Evolutionary conservation across 2,888 invertebrate genomes (phyloP), one percentile per base, ranked within the genome.

Genomic region (Polydrusus cervinus): DNA sequence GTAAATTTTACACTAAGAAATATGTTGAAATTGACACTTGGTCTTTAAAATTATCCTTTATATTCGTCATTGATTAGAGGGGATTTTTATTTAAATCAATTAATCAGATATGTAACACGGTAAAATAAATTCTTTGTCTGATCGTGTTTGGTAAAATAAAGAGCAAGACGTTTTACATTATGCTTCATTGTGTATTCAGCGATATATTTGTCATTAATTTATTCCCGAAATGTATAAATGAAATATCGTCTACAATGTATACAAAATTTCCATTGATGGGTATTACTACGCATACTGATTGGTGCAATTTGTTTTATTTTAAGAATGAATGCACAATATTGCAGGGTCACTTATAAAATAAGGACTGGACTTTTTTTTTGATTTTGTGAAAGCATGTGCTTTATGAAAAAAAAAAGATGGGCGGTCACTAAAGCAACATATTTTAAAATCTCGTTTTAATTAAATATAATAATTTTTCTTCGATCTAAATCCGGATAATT

Each of bases 71-170:
- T 53, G 51, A 38, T 18, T 55, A 81, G 82, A 78, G 81, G 82
- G 82, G 80, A 72, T 76, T 71, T 71, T 74, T 67, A 75, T 78
- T 78, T 79, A 79, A 77, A 69, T 70, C 67, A 75, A 14, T 55
- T 55, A 38, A 55, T 78, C 64, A 75, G 71, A 78, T 81, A 83
- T 83, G 82, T 83, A 82, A 82, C 83, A 84, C 82, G 84, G 82
- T 82, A 81, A 78, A 79, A 69, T 74, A 77, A 81, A 85, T 85
- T 82, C 84, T 80, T 78, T 82, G 83, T 80, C 80, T 79, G 79
- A 78, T 82, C 86, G 85, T 86, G 86, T 75, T 40, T 75, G 66
- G 80, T 25, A 73, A 76, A 61, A 73, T 68, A 79, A 80, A 73
- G 55, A 78, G 75, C 20, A 61, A 57, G 40, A 72, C 47, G 30